phyloP scores from a whole-genome alignment of 2,113 vertebrate species.

The Podarcis cretensis region DNA sequence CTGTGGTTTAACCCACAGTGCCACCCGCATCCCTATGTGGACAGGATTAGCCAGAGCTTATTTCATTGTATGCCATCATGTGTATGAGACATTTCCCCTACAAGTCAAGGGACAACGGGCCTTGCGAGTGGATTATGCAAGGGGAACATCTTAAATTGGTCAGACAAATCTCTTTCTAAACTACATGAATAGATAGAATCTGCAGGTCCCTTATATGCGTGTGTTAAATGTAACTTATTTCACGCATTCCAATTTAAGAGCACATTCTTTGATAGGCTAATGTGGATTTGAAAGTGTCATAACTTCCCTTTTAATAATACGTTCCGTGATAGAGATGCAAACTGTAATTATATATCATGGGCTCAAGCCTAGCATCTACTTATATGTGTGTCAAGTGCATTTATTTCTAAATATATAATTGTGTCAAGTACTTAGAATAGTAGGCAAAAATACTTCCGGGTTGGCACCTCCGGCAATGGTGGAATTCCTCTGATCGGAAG shows the following conservation, averaged over 20 bases:
- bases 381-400: neutral
- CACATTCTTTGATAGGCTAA: neutral
- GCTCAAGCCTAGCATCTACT: neutral
- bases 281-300: neutral
- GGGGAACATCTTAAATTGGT: too few relatives aligned
- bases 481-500: too few relatives aligned
- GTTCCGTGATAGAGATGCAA: neutral
- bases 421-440: neutral
- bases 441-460: neutral
- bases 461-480: too few relatives aligned
- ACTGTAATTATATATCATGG: neutral
- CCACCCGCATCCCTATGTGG: too few relatives aligned
- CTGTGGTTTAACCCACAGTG: too few relatives aligned
- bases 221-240: neutral
- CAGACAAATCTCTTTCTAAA: neutral
- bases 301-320: neutral
- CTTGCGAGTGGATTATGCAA: too few relatives aligned
- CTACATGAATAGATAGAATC: neutral
- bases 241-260: neutral
- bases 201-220: neutral
- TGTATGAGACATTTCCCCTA: too few relatives aligned
- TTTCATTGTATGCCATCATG: neutral
- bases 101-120: too few relatives aligned
- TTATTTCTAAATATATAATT: neutral
- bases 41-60: neutral